Conservation (phyloP, 2,113 vertebrate species). For the Megatriorchis doriae region DNA sequence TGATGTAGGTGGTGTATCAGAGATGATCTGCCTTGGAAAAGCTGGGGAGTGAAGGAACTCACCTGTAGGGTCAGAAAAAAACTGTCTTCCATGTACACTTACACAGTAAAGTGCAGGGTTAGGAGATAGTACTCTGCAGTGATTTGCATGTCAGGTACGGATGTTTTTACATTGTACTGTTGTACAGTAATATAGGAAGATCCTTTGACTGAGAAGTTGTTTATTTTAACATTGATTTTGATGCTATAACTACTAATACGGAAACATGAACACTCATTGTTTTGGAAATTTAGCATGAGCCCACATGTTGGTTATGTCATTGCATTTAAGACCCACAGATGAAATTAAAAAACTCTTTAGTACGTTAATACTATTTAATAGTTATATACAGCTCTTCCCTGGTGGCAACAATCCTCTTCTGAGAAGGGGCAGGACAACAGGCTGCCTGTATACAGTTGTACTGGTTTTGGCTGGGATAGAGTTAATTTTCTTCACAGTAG, state of each 20-base stretch:
- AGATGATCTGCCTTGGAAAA: background rate
- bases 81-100: background rate
- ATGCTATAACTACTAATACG: background rate
- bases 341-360: background rate
- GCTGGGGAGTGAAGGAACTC: background rate
- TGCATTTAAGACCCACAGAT: background rate
- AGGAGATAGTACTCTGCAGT: background rate
- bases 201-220: background rate
- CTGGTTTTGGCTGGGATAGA: no score
- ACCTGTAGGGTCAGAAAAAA: background rate
- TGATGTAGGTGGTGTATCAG: background rate
- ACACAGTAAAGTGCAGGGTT: background rate
- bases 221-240: background rate
- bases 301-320: background rate
- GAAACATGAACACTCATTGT: background rate
- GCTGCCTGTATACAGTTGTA: background rate
- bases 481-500: no score
- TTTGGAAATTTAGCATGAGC: background rate
- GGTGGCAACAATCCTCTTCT: background rate
- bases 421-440: background rate
- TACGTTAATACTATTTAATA: background rate
- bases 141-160: background rate
- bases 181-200: background rate
- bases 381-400: background rate
- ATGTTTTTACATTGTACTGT: background rate